phyloP scores from a whole-genome alignment of 2,888 invertebrate species.

The Dynastes hyllus region DNA sequence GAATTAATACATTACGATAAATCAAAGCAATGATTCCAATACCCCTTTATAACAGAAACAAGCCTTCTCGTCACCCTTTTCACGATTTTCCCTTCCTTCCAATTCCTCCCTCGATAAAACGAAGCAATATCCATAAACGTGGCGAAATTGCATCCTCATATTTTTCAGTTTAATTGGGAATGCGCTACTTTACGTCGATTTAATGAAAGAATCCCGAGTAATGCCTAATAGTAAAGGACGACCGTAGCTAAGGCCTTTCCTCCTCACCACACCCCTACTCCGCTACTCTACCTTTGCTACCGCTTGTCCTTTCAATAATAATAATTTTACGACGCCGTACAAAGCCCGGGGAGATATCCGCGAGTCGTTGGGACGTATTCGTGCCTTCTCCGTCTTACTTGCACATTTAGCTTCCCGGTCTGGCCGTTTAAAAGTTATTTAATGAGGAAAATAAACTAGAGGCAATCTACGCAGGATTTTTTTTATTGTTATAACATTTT shows the following conservation, averaged over 20 bases:
- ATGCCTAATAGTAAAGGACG: background rate
- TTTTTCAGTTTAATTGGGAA: conserved; percentile 28
- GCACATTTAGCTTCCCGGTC: conserved; percentile 10
- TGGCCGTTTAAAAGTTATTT: conserved; percentile 44
- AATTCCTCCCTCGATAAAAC: background rate
- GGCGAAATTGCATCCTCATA: conserved; percentile 2
- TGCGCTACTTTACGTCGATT: conserved; percentile 12
- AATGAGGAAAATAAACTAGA: conserved; percentile 48
- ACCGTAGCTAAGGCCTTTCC: background rate
- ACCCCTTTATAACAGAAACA: too few species aligned
- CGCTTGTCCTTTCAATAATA: conserved; percentile 30
- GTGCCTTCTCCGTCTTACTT: background rate
- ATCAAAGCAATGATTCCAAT: too few species aligned
- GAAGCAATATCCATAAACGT: conserved; percentile 3
- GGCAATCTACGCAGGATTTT: conserved; percentile 41
- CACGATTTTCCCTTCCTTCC: too few species aligned
- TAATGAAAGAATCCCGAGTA: conserved; percentile 27
- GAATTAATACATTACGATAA: background rate
- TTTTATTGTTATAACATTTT: conserved; percentile 46
- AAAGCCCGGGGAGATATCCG: background rate
- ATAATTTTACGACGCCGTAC: conserved; percentile 24
- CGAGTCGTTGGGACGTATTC: background rate
- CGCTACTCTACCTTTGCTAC: background rate
- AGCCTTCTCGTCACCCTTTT: too few species aligned
- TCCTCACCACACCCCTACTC: background rate